Evolutionary conservation across 2,888 invertebrate genomes (phyloP).

Genomic region (Melitaea athalia): DNA sequence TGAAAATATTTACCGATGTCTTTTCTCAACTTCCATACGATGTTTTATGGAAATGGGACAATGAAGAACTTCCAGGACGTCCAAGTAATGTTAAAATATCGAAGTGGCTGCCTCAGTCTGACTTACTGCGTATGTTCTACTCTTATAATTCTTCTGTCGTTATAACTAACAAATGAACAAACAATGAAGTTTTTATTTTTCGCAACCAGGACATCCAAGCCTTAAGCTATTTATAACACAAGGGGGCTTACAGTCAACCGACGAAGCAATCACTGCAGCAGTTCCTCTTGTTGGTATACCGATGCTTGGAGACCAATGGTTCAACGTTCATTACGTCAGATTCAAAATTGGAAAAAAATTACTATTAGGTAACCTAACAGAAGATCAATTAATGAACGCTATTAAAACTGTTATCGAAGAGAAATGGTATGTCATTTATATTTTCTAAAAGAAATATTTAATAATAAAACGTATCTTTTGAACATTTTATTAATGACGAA

Average conservation of each 20-base stretch:
- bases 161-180: too few species aligned
- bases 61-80: slow-evolving; percentile 54
- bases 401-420: slow-evolving; percentile 45
- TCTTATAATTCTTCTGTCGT: too few species aligned
- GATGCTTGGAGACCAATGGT: slow-evolving; percentile 62
- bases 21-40: slow-evolving; percentile 62
- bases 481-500: too few species aligned
- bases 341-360: slow-evolving; percentile 52
- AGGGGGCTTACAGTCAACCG: slow-evolving; percentile 66
- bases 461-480: too few species aligned
- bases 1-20: slow-evolving; percentile 48
- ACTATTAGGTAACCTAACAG: slow-evolving; percentile 47
- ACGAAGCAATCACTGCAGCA: slow-evolving; percentile 61
- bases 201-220: slow-evolving; percentile 59
- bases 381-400: slow-evolving; percentile 44
- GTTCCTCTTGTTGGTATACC: slow-evolving; percentile 65
- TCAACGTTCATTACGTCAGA: slow-evolving; percentile 51
- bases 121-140: slow-evolving; percentile 56
- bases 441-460: too few species aligned
- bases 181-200: too few species aligned
- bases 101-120: slow-evolving; percentile 74
- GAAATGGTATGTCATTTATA: slow-evolving; percentile 11
- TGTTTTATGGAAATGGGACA: slow-evolving; percentile 72
- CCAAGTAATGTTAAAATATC: slow-evolving; percentile 63
- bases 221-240: slow-evolving; percentile 64